Evolutionary conservation across 2,888 invertebrate genomes (phyloP), one percentile per base, ranked within the genome.

Genomic region (Tromatobia lineatoria): DNA sequence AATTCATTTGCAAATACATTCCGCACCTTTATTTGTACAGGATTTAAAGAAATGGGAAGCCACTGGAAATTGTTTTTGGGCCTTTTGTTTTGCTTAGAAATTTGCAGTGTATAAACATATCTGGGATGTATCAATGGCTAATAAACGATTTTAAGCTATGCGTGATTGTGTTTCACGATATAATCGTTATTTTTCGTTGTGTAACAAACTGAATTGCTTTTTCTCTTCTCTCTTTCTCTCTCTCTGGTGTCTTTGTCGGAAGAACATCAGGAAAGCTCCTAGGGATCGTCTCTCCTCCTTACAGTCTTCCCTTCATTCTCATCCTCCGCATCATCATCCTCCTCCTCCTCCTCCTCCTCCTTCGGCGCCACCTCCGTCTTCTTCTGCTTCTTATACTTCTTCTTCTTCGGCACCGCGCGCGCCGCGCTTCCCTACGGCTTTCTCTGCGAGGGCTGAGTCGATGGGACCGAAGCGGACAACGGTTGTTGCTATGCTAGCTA

Each of bases 401-500:
- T 83, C 74, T 59, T 78, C 84, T 73, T 80, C 61, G 73, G 69
- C 50, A n/a, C 52, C 75, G 74, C 74, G 73, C 80, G 84, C 80
- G 80, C 80, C 80, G 73, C 80, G 77, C 77, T 69, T 84, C 73
- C 54, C 76, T 34, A 47, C 75, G 76, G 81, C 83, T 85, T 85
- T 82, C 78, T 78, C 82, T 82, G 84, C 83, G 85, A 84, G 85
- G 84, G 85, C 86, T 85, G 84, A 87, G 85, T 87, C 86, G 86
- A 87, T 83, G 87, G 85, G 86, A 85, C 86, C 83, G 73, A 86
- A 86, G 86, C 86, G 87, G 86, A 87, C 87, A 87, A 87, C 87
- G 87, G 87, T 87, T 87, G 87, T 87, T 87, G 87, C 87, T 87
- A 87, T 87, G 87, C 87, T 87, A 87, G 86, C 87, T 87, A 86